Evolutionary conservation across 2,797 vertebrate genomes (phyloP).

Genomic region (Paedocypris micromegethes): DNA sequence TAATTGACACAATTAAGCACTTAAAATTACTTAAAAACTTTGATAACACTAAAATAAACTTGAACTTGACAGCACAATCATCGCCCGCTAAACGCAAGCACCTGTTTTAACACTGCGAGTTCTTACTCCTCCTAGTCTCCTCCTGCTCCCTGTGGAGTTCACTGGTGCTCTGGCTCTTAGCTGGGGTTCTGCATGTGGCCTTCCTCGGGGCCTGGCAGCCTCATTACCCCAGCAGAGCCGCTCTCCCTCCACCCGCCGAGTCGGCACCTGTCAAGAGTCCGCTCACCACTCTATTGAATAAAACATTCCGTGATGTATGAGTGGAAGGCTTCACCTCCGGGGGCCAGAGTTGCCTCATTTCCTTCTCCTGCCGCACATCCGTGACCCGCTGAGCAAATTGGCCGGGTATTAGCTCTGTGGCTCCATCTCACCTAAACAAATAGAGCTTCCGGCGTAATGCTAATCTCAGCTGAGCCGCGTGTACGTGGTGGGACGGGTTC

Average conservation of each 20-base stretch:
- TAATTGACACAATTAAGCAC: too few species aligned
- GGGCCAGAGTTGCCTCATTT: constrained; percentile 73
- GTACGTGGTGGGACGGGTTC: constrained; percentile 56
- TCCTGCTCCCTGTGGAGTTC: constrained; percentile 48
- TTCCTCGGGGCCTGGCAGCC: constrained; percentile 49
- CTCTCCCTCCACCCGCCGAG: constrained; percentile 57
- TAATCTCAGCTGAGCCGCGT: constrained; percentile 66
- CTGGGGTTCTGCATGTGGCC: constrained; percentile 45
- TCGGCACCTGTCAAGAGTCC: constrained; percentile 71
- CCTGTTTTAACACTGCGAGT: too few species aligned
- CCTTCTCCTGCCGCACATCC: constrained; percentile 70
- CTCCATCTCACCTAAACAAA: constrained; percentile 75
- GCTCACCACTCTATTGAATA: constrained; percentile 72
- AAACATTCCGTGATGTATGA: constrained; percentile 78
- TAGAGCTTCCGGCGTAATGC: constrained; percentile 70
- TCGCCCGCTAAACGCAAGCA: too few species aligned
- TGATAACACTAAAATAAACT: too few species aligned
- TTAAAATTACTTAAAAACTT: too few species aligned
- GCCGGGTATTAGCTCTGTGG: constrained; percentile 74
- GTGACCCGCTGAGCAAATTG: constrained; percentile 76
- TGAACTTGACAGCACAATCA: too few species aligned
- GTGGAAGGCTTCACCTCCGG: constrained; percentile 70
- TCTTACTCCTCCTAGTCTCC: constrained; percentile 30
- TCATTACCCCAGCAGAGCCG: constrained; percentile 64
- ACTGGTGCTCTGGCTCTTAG: constrained; percentile 48